Evolutionary conservation across 2,113 vertebrate species (phyloP), one percentile per base, ranked within the genome.

Genomic region (Perca flavescens): DNA sequence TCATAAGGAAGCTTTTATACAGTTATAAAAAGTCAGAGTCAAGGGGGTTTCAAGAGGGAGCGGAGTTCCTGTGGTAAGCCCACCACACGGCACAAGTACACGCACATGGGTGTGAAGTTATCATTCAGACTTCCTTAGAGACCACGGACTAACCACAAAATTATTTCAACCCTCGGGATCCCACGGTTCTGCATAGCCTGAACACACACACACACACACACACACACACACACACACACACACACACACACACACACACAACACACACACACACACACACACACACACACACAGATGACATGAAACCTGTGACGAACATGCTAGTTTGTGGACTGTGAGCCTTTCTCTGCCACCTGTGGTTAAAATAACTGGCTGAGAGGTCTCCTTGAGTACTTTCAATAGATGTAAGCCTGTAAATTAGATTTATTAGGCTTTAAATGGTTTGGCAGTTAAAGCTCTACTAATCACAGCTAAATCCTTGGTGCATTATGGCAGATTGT

Each of bases 61-160:
- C 47, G 3, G 69, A 83, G 77, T 89, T 91, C 84, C 79, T 89
- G 87, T 89, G 84, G 90, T 79, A 40, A 88, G 60, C 47, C 83
- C 82, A 86, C 70, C 76, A 56, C 70, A 79, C 25, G 21, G 60
- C 75, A 53, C 25, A 7, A 62, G 43, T 25, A 57, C 60, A 79
- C 5, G 12, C 64, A 65, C 36, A 36, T 1, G 5, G 3, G 53
- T 60, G 69, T 79, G 16, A 82, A 43, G 25, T 13, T 40, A 69
- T 83, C 65, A 79, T 87, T 80, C 77, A 69, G 69, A 82, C 67
- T 78, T 77, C 62, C 85, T 43, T 75, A 57, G 62, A 92, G 75
- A 87, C 90, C 77, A 73, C 86, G 10, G 34, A 74, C 53, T 62
- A 83, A 87, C 88, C 89, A 84, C 85, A 71, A 83, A 43, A 87